These are phyloP conservation scores for Malachius bipustulatus DNA, from an alignment of 2,888 invertebrate genomes.

Conservation along the genomic window DNA sequence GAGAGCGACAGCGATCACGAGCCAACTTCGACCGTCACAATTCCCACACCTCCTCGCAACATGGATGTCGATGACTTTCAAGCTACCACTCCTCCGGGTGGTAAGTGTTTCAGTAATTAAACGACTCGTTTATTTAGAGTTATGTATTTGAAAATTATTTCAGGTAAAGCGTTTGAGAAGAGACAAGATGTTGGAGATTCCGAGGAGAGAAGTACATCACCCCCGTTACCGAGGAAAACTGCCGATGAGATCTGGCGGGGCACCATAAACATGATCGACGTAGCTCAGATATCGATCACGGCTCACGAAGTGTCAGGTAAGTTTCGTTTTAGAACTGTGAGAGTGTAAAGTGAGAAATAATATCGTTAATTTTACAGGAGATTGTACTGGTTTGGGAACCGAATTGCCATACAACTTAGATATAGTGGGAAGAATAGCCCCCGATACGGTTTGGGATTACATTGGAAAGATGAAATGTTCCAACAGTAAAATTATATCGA, in stretches of 20 bases:
- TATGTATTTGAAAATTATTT: background rate
- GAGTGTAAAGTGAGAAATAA: too few relatives aligned
- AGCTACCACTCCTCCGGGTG: too few relatives aligned
- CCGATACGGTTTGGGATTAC: constrained; percentile 88
- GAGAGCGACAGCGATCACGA: constrained; percentile 64
- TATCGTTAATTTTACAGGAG: constrained; percentile 41
- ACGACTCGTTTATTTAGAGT: background rate
- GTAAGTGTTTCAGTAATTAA: constrained; percentile 4
- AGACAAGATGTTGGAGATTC: background rate
- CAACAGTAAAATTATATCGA: constrained; percentile 75
- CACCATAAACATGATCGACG: constrained; percentile 80
- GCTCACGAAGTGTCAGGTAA: constrained; percentile 58
- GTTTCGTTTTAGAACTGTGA: too few relatives aligned
- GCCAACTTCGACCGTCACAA: constrained; percentile 66
- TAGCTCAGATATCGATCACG: constrained; percentile 74
- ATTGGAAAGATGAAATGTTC: constrained; percentile 80
- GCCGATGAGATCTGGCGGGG: constrained; percentile 56
- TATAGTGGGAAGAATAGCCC: constrained; percentile 84
- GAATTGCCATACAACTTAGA: constrained; percentile 68
- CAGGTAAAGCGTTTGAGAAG: too few relatives aligned
- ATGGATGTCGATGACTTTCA: constrained; percentile 30
- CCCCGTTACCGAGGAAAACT: constrained; percentile 24
- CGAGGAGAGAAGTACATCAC: constrained; percentile 21
- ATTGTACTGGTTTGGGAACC: constrained; percentile 53
- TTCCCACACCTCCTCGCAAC: constrained; percentile 43